These are phyloP conservation scores for Neoseiulus cucumeris DNA, from an alignment of 1,140 invertebrate genomes.

Conservation along the genomic window DNA sequence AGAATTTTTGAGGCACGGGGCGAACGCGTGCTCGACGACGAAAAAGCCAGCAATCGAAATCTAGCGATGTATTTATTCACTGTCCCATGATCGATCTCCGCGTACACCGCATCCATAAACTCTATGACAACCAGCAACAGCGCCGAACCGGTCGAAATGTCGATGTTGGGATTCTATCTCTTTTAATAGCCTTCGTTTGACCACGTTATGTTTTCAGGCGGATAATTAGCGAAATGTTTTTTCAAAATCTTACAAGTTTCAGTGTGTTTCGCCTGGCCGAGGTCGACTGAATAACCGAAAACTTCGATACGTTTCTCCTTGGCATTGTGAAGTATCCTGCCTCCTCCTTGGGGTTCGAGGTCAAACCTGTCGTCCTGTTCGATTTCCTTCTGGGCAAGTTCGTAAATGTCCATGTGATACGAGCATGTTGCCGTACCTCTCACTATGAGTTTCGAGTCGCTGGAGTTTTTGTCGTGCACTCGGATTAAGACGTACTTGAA, in stretches of 20 bases:
- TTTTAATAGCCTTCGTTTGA: conserved; percentile 7
- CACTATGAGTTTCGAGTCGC: conserved; percentile 6
- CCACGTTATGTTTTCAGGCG: conserved; percentile 3
- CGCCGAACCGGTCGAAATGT: too few species aligned
- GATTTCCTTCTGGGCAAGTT: not conserved
- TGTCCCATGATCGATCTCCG: too few species aligned
- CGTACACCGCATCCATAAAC: too few species aligned
- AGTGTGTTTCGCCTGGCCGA: conserved; percentile 1
- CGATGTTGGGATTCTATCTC: too few species aligned
- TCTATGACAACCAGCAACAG: too few species aligned
- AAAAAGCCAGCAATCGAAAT: too few species aligned
- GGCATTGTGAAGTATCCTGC: conserved; percentile 5
- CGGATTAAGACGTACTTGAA: conserved; percentile 13
- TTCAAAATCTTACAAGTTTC: not conserved
- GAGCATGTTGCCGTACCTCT: not conserved
- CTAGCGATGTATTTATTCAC: too few species aligned
- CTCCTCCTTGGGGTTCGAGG: not conserved
- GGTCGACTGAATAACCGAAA: conserved; percentile 13
- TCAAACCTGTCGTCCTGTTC: not conserved
- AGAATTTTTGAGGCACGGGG: too few species aligned
- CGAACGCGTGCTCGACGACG: too few species aligned
- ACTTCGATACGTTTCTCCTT: conserved; percentile 11
- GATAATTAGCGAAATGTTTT: conserved; percentile 13
- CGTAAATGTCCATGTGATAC: conserved; percentile 8
- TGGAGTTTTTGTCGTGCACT: not conserved